Conservation (phyloP, 2,888 invertebrate genomes). For the Tachystola acroxantha region DNA sequence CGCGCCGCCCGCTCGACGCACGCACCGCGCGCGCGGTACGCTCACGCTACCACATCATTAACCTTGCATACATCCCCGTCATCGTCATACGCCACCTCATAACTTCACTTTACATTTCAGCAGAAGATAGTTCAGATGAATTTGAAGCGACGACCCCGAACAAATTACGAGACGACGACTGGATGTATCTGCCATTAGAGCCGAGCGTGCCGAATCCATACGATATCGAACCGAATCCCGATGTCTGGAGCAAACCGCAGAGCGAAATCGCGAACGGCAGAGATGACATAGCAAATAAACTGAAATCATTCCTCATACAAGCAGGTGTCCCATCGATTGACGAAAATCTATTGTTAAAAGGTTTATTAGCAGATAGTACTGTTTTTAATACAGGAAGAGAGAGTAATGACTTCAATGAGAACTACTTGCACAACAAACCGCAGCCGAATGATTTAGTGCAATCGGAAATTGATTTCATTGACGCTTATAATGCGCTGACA, state of each 20-base stretch:
- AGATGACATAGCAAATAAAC: conserved; percentile 45
- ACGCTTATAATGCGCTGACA: conserved; percentile 68
- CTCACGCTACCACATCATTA: conserved; percentile 45
- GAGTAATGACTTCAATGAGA: conserved; percentile 10
- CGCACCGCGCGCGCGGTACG: conserved; percentile 62
- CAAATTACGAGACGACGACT: conserved; percentile 58
- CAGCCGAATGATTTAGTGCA: conserved; percentile 50
- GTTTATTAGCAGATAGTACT: conserved; percentile 35
- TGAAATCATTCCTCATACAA: conserved; percentile 48
- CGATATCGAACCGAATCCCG: conserved; percentile 5
- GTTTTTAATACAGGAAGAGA: conserved; percentile 17
- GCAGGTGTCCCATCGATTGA: conserved; percentile 49
- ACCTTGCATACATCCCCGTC: conserved; percentile 29
- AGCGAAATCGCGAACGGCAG: conserved; percentile 14
- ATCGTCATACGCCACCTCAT: conserved; percentile 44
- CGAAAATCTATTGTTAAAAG: conserved; percentile 50
- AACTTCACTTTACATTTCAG: conserved; percentile 73
- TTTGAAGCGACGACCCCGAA: conserved; percentile 49
- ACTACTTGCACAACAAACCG: conserved; percentile 19
- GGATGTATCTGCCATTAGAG: conserved; percentile 63
- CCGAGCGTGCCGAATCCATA: neutral
- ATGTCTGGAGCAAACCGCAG: conserved; percentile 16
- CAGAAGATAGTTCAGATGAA: conserved; percentile 73
- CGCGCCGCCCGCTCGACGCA: conserved; percentile 44
- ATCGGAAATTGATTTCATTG: conserved; percentile 69